phyloP scores from a whole-genome alignment of 2,113 vertebrate genomes.

The Globicephala melas region DNA sequence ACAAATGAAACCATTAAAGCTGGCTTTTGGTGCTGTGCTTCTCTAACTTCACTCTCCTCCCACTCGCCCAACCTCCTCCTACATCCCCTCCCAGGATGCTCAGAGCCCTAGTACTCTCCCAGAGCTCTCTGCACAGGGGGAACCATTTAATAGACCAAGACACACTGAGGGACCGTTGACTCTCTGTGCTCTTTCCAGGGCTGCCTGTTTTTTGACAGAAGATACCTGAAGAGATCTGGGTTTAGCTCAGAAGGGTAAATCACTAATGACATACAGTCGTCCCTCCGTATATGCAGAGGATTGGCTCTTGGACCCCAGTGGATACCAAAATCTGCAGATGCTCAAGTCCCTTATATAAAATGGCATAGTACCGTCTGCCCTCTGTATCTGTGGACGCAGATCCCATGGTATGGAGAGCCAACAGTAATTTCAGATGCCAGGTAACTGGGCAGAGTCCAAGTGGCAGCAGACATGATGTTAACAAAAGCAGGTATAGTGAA shows the following conservation, averaged over 20 bases:
- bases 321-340: neutral
- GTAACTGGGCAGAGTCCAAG: neutral
- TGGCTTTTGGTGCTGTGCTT: neutral
- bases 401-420: neutral
- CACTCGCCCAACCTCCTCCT: neutral
- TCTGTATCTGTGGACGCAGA: neutral
- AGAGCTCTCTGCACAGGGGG: neutral
- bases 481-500: conserved; percentile 20
- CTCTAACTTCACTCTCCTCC: neutral
- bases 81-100: neutral
- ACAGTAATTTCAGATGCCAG: neutral
- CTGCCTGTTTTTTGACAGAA: neutral
- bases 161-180: neutral
- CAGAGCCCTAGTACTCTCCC: neutral
- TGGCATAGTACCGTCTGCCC: neutral
- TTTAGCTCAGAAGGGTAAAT: conserved; percentile 17
- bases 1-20: neutral
- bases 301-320: neutral
- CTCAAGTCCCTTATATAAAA: neutral
- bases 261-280: neutral
- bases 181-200: neutral
- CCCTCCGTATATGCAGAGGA: neutral
- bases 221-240: neutral
- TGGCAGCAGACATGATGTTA: neutral
- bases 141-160: neutral